These are phyloP conservation scores for Drosophila gunungcola DNA, from an alignment of 1,140 invertebrate species.

Conservation along the genomic window DNA sequence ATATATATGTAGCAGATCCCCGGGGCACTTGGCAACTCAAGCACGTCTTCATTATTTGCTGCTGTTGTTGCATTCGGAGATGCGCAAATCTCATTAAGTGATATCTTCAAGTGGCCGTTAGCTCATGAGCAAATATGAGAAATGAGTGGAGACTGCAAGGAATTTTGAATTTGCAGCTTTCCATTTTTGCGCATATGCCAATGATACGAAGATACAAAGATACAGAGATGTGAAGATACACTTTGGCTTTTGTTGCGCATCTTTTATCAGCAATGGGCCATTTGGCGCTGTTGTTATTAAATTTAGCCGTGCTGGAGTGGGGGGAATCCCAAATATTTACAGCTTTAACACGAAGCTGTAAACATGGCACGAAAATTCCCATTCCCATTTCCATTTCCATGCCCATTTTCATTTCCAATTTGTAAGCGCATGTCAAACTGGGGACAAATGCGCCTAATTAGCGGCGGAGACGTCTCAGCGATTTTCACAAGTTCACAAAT, in stretches of 20 bases:
- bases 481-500: conserved; percentile 82
- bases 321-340: conserved; percentile 64
- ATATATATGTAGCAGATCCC: conserved; percentile 8
- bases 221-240: conserved; percentile 8
- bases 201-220: conserved; percentile 42
- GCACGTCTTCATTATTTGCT: conserved; percentile 75
- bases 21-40: conserved; percentile 73
- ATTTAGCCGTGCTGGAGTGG: conserved; percentile 3
- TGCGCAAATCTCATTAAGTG: conserved; percentile 83
- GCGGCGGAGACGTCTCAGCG: conserved; percentile 65
- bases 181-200: conserved; percentile 55
- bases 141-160: conserved; percentile 51
- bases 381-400: conserved; percentile 57
- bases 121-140: conserved; percentile 65
- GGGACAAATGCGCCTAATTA: conserved; percentile 79
- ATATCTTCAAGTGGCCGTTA: conserved; percentile 83
- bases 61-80: conserved; percentile 73
- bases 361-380: conserved; percentile 57
- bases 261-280: conserved; percentile 76
- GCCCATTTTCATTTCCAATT: conserved; percentile 66
- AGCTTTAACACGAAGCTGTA: conserved; percentile 41
- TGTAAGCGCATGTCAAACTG: conserved; percentile 69
- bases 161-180: conserved; percentile 50
- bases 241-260: conserved; percentile 39
- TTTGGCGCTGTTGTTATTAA: conserved; percentile 79